Percentiles rank a stretch among this genome's conserved stretches.
Evolutionary conservation across 1,140 invertebrate genomes (phyloP).

Genomic region (Panulirus ornatus): DNA sequence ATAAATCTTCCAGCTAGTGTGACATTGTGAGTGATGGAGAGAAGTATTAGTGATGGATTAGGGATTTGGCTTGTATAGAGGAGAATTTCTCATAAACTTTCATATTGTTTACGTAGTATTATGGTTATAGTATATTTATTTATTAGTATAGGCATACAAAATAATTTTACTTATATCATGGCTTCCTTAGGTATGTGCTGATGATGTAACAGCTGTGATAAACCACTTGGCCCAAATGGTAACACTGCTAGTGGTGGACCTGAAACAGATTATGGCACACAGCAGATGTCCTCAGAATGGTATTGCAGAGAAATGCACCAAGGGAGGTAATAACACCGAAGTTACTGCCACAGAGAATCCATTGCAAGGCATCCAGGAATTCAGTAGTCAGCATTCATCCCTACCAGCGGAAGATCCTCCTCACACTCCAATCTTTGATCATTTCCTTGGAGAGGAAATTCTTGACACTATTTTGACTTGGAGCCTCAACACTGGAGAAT

Average conservation of each 20-base stretch:
- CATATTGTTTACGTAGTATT: no score
- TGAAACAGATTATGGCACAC: conserved; percentile 77
- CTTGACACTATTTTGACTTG: conserved; percentile 81
- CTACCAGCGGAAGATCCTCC: conserved; percentile 73
- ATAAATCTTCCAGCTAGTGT: no score
- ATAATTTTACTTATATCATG: no score
- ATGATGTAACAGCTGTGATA: conserved; percentile 93
- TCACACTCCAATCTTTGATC: conserved; percentile 80
- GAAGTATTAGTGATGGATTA: no score
- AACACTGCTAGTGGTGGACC: conserved; percentile 91
- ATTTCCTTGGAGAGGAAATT: conserved; percentile 79
- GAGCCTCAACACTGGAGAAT: conserved; percentile 79
- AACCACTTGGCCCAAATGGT: conserved; percentile 96
- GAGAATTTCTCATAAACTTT: no score
- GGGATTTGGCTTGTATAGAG: no score
- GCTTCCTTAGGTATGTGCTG: conserved; percentile 82
- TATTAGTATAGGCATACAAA: no score
- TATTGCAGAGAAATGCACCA: conserved; percentile 5
- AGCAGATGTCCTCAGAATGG: conserved; percentile 32
- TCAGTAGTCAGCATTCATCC: conserved; percentile 38
- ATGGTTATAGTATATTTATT: no score
- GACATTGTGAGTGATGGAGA: no score
- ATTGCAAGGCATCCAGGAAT: neutral
- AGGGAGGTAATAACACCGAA: neutral
- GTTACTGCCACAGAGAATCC: neutral